Conservation (phyloP, 2,797 vertebrate species). For the Alectoris magna region DNA sequence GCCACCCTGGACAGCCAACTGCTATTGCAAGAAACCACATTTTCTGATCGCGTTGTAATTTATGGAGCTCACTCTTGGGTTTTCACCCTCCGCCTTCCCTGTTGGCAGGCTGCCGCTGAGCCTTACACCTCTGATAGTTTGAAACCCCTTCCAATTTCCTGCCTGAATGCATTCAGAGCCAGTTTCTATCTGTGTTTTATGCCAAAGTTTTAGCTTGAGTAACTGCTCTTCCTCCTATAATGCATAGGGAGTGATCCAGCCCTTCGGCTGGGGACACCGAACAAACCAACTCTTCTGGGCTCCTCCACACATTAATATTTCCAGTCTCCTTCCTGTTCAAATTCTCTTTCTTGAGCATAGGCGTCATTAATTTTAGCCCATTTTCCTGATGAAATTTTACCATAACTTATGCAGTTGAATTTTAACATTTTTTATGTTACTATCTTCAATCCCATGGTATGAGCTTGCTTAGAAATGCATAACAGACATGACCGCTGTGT, state of each 20-base stretch:
- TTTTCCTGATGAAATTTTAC: not conserved
- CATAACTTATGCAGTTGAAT: not conserved
- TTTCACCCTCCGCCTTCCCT: not conserved
- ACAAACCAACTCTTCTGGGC: not conserved
- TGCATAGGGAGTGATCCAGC: not conserved
- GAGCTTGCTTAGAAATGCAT: not conserved
- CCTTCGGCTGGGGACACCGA: not conserved
- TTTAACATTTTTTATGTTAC: not conserved
- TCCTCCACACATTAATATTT: not conserved
- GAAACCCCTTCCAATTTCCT: conserved; percentile 55
- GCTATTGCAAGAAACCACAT: not conserved
- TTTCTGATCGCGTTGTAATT: conserved; percentile 14
- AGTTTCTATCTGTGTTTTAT: not conserved
- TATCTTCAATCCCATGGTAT: not conserved
- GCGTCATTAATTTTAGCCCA: not conserved
- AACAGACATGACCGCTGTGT: not conserved
- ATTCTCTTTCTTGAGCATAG: not conserved
- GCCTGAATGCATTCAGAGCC: conserved; percentile 38
- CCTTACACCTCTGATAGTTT: conserved; percentile 50
- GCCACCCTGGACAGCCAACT: not conserved
- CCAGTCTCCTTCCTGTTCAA: not conserved
- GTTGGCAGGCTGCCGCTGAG: not conserved
- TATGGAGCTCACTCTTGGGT: conserved; percentile 1
- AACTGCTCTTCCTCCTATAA: conserved; percentile 19
- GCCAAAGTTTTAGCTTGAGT: conserved; percentile 36